Conservation (phyloP, 1,140 invertebrate genomes). For the Bombus confusus region DNA sequence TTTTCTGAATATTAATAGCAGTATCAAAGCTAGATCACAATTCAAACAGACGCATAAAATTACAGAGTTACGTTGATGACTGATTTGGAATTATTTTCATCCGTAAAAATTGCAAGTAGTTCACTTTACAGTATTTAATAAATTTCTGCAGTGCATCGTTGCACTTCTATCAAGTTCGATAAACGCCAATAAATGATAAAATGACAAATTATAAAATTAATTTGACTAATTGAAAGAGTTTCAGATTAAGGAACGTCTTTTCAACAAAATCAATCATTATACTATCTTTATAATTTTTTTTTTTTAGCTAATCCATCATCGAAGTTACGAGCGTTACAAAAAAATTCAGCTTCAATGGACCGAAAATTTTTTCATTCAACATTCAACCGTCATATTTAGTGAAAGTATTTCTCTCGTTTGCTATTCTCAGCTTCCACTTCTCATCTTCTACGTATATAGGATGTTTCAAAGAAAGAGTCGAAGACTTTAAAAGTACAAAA, state of each 20-base stretch:
- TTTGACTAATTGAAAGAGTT: not conserved
- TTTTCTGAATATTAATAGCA: not conserved
- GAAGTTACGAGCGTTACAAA: not conserved
- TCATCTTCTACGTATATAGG: not conserved
- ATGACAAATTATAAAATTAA: not conserved
- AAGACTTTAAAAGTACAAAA: not conserved
- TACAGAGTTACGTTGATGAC: not conserved
- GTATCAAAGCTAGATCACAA: not conserved
- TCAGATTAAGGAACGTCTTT: not conserved
- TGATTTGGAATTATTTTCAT: not conserved
- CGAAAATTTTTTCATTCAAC: not conserved
- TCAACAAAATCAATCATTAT: not conserved
- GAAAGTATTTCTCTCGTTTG: conserved; percentile 2
- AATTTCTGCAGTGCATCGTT: no score
- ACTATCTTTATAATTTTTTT: not conserved
- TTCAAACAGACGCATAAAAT: not conserved
- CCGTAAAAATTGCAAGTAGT: not conserved
- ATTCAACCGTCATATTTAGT: not conserved
- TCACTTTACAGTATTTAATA: no score
- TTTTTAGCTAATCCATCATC: not conserved
- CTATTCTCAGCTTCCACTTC: not conserved
- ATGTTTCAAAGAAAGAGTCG: not conserved
- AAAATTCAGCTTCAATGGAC: not conserved
- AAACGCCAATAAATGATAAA: not conserved
- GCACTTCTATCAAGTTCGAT: not conserved